Percentiles rank a stretch among this genome's conserved stretches.
Evolutionary conservation across 2,888 invertebrate species (phyloP).

Genomic region (Megamerina dolium): DNA sequence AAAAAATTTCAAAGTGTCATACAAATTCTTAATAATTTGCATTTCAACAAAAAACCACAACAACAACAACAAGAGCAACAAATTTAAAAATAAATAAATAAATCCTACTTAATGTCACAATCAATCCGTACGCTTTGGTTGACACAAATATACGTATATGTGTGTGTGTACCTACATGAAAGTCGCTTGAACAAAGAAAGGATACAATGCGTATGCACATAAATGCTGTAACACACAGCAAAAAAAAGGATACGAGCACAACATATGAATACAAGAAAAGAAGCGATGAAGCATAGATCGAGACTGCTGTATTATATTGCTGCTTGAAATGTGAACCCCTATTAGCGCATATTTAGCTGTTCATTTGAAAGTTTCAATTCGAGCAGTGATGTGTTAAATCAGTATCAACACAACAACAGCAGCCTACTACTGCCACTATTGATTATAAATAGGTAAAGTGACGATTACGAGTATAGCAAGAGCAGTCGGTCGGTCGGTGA

Average conservation of each 20-base stretch:
- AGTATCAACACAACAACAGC: slow-evolving; percentile 22
- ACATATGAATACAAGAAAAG: slow-evolving; percentile 7
- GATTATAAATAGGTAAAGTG: too few species aligned
- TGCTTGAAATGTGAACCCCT: slow-evolving; percentile 44
- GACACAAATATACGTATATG: too few species aligned
- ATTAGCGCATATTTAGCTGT: slow-evolving; percentile 47
- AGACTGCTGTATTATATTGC: slow-evolving; percentile 17
- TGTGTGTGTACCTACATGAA: too few species aligned
- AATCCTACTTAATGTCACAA: slow-evolving; percentile 48
- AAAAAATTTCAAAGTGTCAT: too few species aligned
- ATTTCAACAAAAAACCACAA: slow-evolving; percentile 29
- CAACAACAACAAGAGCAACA: slow-evolving; percentile 11
- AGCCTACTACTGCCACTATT: too few species aligned
- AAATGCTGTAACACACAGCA: slow-evolving; percentile 21
- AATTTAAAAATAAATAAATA: slow-evolving; percentile 41
- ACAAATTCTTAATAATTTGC: too few species aligned
- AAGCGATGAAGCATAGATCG: neutral
- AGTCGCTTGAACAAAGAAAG: too few species aligned
- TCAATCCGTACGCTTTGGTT: slow-evolving; percentile 42
- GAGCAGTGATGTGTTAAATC: slow-evolving; percentile 45
- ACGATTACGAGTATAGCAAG: too few species aligned
- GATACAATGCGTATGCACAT: too few species aligned
- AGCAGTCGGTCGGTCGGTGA: too few species aligned
- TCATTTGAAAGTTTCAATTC: slow-evolving; percentile 46
- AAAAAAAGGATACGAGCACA: slow-evolving; percentile 1